Conservation (phyloP, 1,140 invertebrate species). For the Aethina tumida region DNA sequence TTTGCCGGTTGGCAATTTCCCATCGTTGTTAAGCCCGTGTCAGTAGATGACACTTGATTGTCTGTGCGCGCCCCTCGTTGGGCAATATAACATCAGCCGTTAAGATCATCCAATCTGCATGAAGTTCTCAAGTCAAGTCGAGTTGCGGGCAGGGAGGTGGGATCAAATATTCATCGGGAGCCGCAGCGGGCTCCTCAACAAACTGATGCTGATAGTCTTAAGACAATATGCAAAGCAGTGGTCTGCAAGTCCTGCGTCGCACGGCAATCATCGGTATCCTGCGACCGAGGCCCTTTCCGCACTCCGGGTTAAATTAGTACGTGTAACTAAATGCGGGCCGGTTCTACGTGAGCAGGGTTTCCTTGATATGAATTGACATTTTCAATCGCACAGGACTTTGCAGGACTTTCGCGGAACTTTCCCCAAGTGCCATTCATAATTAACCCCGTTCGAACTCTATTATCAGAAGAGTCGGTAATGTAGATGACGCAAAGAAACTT, state of each 20-base stretch:
- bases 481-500: no score
- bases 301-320: slow-evolving; percentile 14
- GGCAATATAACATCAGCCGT: slow-evolving; percentile 13
- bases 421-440: slow-evolving; percentile 12
- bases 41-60: slow-evolving; percentile 5
- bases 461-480: no score
- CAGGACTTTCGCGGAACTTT: slow-evolving; percentile 9
- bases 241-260: no score
- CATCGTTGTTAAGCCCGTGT: neutral
- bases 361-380: slow-evolving; percentile 16
- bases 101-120: slow-evolving; percentile 19
- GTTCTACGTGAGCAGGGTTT: slow-evolving; percentile 10
- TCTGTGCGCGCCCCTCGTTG: slow-evolving; percentile 5
- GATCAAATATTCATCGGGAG: slow-evolving; percentile 15
- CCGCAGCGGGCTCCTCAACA: slow-evolving; percentile 5
- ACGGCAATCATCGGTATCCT: slow-evolving; percentile 7
- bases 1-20: neutral
- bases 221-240: slow-evolving; percentile 14
- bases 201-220: slow-evolving; percentile 6
- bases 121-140: slow-evolving; percentile 11
- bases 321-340: slow-evolving; percentile 12
- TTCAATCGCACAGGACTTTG: slow-evolving; percentile 14
- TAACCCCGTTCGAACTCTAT: slow-evolving; percentile 6
- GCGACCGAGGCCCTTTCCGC: slow-evolving; percentile 6
- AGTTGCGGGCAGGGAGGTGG: slow-evolving; percentile 5